Evolutionary conservation across 2,113 vertebrate species (phyloP).

Genomic region (Carettochelys insculpta): DNA sequence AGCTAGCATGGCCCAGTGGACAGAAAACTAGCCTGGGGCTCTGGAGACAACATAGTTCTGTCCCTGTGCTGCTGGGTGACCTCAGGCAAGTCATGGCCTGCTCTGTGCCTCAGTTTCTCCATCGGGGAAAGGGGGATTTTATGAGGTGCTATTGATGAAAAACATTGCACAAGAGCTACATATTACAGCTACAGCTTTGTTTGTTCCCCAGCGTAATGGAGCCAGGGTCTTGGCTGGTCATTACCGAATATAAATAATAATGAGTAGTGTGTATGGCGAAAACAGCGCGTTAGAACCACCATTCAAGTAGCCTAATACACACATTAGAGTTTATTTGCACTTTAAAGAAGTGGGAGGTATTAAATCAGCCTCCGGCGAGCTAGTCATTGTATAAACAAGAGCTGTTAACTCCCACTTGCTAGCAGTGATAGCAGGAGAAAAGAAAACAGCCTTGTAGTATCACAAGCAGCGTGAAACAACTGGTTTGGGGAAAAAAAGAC

Average conservation of each 20-base stretch:
- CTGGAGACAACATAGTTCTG: not conserved
- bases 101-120: not conserved
- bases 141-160: not conserved
- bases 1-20: not conserved
- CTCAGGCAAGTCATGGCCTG: not conserved
- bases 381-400: constrained; percentile 61
- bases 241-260: not conserved
- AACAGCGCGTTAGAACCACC: constrained; percentile 24
- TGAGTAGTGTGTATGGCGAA: not conserved
- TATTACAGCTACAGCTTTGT: not conserved
- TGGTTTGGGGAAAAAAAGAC: not conserved
- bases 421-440: constrained; percentile 54
- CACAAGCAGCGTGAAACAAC: constrained; percentile 36
- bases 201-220: not conserved
- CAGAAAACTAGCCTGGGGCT: not conserved
- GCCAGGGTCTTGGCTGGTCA: not conserved
- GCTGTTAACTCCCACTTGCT: constrained; percentile 60
- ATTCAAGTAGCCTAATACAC: constrained; percentile 67
- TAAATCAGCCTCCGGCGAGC: constrained; percentile 48
- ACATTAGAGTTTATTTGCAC: constrained; percentile 73
- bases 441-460: constrained; percentile 56
- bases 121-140: not conserved
- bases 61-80: not conserved
- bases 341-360: constrained; percentile 67
- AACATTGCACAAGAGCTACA: not conserved